Conservation (phyloP, 1,140 invertebrate genomes). For the Drosophila kurseongensis region DNA sequence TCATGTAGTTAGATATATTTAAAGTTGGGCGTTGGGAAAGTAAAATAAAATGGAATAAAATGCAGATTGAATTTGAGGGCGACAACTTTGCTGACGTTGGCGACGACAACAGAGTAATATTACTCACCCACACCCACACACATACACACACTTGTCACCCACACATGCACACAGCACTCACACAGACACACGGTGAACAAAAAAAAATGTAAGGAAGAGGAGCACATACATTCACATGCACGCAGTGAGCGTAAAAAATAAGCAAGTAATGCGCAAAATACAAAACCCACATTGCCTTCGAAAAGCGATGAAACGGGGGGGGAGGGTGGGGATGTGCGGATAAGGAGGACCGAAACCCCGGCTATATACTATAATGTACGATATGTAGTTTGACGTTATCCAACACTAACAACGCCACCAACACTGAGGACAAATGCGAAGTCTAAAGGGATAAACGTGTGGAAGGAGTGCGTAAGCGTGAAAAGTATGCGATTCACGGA, state of each 20-base stretch:
- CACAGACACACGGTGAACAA: background rate
- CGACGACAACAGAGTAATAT: conserved; percentile 66
- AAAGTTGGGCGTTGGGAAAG: conserved; percentile 56
- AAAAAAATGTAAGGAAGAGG: background rate
- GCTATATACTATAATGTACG: conserved; percentile 42
- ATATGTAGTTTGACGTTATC: conserved; percentile 71
- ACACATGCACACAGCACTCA: conserved; percentile 1
- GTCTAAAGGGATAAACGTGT: conserved; percentile 31
- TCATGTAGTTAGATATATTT: conserved; percentile 47
- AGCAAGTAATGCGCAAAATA: conserved; percentile 73
- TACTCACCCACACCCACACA: conserved; percentile 45
- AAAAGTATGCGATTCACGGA: background rate
- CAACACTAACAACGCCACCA: conserved; percentile 58
- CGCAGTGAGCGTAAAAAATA: conserved; percentile 47
- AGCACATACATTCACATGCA: conserved; percentile 17
- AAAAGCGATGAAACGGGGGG: background rate
- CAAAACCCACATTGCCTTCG: conserved; percentile 59
- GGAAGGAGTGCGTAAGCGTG: background rate
- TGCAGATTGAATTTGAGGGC: conserved; percentile 74
- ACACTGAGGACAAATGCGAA: conserved; percentile 47
- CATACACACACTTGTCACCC: conserved; percentile 6
- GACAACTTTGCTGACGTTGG: conserved; percentile 69
- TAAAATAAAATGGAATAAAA: conserved; percentile 65
- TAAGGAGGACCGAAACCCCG: conserved; percentile 15
- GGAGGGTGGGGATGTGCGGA: background rate